Conservation (phyloP, 2,797 vertebrate genomes). For the Pseudopleuronectes americanus region DNA sequence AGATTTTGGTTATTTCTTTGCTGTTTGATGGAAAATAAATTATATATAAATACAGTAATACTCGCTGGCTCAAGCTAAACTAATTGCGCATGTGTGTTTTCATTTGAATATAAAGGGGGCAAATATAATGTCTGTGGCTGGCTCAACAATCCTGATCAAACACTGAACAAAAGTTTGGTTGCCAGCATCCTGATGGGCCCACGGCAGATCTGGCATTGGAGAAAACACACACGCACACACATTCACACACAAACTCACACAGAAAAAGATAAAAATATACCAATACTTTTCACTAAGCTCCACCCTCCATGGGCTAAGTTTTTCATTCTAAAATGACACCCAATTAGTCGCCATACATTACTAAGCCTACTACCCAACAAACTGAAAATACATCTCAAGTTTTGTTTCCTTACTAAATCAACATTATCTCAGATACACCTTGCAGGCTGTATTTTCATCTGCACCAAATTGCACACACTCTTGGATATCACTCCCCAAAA, state of each 20-base stretch:
- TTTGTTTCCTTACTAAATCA: too few species aligned
- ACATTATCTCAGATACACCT: too few species aligned
- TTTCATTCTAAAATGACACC: not conserved
- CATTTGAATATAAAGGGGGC: constrained; percentile 1
- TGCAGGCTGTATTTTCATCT: too few species aligned
- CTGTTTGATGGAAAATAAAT: constrained; percentile 33
- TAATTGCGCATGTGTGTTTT: constrained; percentile 49
- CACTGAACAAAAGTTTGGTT: constrained; percentile 29
- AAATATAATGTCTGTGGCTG: constrained; percentile 7
- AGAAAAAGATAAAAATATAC: too few species aligned
- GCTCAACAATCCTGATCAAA: constrained; percentile 62
- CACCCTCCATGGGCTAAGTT: not conserved
- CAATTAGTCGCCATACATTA: too few species aligned
- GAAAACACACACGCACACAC: constrained; percentile 13
- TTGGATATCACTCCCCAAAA: too few species aligned
- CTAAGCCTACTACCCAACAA: too few species aligned
- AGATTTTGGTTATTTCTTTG: constrained; percentile 51
- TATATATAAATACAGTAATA: constrained; percentile 12
- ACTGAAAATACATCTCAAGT: too few species aligned
- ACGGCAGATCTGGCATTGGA: constrained; percentile 30
- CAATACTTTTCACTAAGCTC: not conserved
- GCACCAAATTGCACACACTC: too few species aligned
- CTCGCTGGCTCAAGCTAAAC: constrained; percentile 21
- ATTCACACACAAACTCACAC: not conserved
- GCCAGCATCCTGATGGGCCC: constrained; percentile 41